Evolutionary conservation across 2,888 invertebrate species (phyloP).

Genomic region (Parnassius glacialis): DNA sequence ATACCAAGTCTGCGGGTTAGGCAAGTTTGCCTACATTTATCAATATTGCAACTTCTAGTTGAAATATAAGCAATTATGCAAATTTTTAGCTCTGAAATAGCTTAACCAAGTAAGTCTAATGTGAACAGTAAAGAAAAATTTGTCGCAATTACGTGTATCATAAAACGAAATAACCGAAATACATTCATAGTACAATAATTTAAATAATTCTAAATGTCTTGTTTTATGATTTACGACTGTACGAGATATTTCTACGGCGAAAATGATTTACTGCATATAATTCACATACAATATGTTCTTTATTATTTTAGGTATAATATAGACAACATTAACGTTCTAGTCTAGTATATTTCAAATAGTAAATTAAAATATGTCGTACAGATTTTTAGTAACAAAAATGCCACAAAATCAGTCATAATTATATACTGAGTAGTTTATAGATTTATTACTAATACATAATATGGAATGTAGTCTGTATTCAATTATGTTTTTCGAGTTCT

Average conservation of each 20-base stretch:
- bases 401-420: too few relatives aligned
- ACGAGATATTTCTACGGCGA: conserved; percentile 5
- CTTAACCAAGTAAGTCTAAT: neutral
- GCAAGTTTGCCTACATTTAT: conserved; percentile 12
- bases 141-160: neutral
- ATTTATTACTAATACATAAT: too few relatives aligned
- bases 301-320: too few relatives aligned
- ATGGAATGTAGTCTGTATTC: too few relatives aligned
- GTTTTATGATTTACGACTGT: conserved; percentile 5
- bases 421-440: too few relatives aligned
- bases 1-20: neutral
- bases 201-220: neutral
- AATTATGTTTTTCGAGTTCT: too few relatives aligned
- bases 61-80: conserved; percentile 13
- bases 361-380: too few relatives aligned
- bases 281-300: too few relatives aligned
- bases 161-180: neutral
- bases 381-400: too few relatives aligned
- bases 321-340: too few relatives aligned
- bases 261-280: too few relatives aligned
- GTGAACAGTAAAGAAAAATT: conserved; percentile 9
- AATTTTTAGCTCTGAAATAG: conserved; percentile 2
- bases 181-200: neutral
- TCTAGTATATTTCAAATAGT: too few relatives aligned
- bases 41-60: conserved; percentile 11